Evolutionary conservation across 2,888 invertebrate species (phyloP), one percentile per base, ranked within the genome.

Genomic region (Parochlus steinenii): DNA sequence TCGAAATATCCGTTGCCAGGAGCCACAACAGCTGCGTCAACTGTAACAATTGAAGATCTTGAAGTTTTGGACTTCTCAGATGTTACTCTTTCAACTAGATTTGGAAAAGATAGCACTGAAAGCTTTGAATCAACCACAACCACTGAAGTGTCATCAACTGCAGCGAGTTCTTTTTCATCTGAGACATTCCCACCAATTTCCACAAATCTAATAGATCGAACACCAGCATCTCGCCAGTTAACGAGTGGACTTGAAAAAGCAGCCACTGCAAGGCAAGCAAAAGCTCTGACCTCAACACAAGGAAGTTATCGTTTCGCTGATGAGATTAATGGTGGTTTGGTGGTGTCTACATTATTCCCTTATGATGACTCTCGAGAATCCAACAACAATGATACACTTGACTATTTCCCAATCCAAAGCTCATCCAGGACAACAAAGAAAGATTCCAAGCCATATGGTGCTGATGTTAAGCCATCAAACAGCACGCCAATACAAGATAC

Each of bases 21-120:
- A 2, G 45, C 44, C 17, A 31, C 46, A 5, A 38, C 38, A 31
- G 65, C 70, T 5, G 69, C 67, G 41, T 66, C 68, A 1, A 67
- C 69, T 3, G 66, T 65, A 1, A 61, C 67, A 1, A 67, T 70
- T 35, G 73, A 75, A 45, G 78, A 75, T 44, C 77, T 79, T 43
- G 83, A 81, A 57, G 71, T 80, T 15, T 52, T 81, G 33, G 79
- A 79, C 39, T 81, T 77, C 49, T 80, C 80, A 3, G 81, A 81
- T 49, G 77, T 68, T 2, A 64, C 63, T 27, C 55, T 5, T 49
- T 53, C 63, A 5, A 65, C 67, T 39, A 52, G 62, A n/a, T n/a
- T n/a, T n/a, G 49, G 62, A 23, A 57, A 56, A 8, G 43, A 62
- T 36, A 38, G 39, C 6, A 44, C 38, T 27, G 41, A 44, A 38